phyloP scores from a whole-genome alignment of 2,888 invertebrate genomes.

The Encarsia formosa region DNA sequence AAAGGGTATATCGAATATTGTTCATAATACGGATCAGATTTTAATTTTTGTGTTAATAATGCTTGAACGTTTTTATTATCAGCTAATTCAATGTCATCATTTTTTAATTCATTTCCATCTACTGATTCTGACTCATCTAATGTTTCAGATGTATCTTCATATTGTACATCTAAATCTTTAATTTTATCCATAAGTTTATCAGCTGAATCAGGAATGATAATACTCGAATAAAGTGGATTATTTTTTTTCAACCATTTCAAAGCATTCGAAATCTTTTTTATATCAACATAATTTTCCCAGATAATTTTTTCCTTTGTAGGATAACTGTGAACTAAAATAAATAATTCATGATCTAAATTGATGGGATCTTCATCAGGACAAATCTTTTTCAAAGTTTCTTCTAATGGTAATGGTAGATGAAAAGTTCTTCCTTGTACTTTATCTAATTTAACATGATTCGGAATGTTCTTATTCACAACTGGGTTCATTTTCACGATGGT shows the following conservation, averaged over 20 bases:
- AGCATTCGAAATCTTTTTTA: no score
- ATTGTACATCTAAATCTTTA: conserved; percentile 5
- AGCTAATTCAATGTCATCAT: no score
- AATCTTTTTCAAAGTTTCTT: conserved; percentile 40
- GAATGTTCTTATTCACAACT: no score
- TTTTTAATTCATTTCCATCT: not conserved
- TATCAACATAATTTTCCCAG: no score
- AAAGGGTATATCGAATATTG: conserved; percentile 24
- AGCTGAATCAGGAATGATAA: conserved; percentile 27
- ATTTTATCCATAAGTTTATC: conserved; percentile 9
- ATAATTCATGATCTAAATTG: conserved; percentile 36
- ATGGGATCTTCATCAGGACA: conserved; percentile 34
- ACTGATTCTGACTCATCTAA: not conserved
- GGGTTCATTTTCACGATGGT: no score
- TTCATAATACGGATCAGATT: conserved; percentile 20
- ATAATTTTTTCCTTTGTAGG: conserved; percentile 39
- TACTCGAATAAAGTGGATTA: conserved; percentile 35
- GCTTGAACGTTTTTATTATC: no score
- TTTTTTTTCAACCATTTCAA: conserved; percentile 35
- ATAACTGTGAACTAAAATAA: conserved; percentile 37
- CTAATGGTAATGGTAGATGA: conserved; percentile 40
- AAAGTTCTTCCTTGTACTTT: conserved; percentile 32
- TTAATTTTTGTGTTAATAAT: conserved; percentile 23
- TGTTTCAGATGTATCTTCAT: not conserved
- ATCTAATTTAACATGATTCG: conserved; percentile 2